These are phyloP conservation scores for Hetaerina titia DNA, from an alignment of 2,888 invertebrate genomes.

Conservation along the genomic window DNA sequence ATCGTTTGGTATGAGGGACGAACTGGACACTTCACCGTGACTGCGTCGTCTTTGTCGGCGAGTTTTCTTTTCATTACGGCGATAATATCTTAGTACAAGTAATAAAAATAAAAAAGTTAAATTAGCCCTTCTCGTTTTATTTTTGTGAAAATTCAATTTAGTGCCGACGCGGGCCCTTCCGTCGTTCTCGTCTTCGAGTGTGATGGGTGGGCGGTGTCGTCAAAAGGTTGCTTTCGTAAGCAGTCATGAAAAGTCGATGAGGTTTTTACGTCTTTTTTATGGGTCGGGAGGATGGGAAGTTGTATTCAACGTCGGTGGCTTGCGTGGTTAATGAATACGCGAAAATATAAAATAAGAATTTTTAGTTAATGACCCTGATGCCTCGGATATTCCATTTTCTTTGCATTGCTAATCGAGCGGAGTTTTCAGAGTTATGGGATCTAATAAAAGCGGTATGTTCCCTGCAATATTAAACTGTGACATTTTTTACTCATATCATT, in stretches of 20 bases:
- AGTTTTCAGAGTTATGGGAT: neutral
- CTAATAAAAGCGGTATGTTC: neutral
- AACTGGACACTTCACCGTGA: no score
- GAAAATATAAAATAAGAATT: neutral
- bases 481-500: neutral
- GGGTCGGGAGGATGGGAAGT: neutral
- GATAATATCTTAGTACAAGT: no score
- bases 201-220: neutral
- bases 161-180: neutral
- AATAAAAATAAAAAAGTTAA: no score
- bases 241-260: conserved; percentile 27
- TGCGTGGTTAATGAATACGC: neutral
- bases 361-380: neutral
- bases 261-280: conserved; percentile 20
- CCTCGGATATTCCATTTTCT: neutral
- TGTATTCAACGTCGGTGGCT: neutral
- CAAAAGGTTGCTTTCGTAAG: neutral
- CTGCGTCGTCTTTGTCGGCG: no score
- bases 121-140: neutral
- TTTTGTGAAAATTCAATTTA: neutral
- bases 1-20: no score
- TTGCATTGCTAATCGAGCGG: neutral
- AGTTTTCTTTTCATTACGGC: no score
- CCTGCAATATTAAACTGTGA: neutral
- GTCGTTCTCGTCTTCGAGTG: neutral